Percentiles rank a stretch among this genome's conserved stretches.
Evolutionary conservation across 1,140 invertebrate species (phyloP).

Genomic region (Drosophila tsacasi): DNA sequence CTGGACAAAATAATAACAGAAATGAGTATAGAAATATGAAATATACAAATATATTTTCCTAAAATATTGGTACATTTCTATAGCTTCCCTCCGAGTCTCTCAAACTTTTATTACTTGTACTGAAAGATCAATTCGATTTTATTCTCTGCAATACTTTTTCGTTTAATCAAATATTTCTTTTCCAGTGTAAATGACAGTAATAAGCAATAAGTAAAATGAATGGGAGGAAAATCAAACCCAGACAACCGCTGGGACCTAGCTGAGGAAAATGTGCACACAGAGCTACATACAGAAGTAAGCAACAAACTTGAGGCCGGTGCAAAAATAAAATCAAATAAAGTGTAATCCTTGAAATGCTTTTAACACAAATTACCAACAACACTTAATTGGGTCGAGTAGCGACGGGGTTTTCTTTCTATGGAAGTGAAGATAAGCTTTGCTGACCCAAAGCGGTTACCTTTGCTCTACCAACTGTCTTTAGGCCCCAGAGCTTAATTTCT

Average conservation of each 20-base stretch:
- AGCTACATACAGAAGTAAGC: slow-evolving; percentile 12
- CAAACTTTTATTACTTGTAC: too few species aligned
- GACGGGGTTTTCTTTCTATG: slow-evolving; percentile 2
- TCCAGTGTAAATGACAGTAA: slow-evolving; percentile 25
- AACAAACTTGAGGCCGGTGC: slow-evolving; percentile 17
- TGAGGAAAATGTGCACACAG: slow-evolving; percentile 6
- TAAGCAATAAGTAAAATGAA: slow-evolving; percentile 30
- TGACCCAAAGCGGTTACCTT: slow-evolving; percentile 21
- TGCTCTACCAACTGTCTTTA: slow-evolving; percentile 2
- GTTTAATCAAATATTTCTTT: background rate
- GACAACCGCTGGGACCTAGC: slow-evolving; percentile 19
- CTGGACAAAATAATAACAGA: background rate
- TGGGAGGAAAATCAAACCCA: slow-evolving; percentile 28
- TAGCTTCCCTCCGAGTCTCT: too few species aligned
- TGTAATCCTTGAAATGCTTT: slow-evolving; percentile 68
- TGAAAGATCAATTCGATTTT: too few species aligned
- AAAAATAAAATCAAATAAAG: slow-evolving; percentile 28
- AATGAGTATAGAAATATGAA: background rate
- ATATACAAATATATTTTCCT: background rate
- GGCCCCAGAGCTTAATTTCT: background rate
- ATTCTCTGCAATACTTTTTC: background rate
- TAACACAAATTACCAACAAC: slow-evolving; percentile 60
- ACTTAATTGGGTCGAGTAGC: slow-evolving; percentile 53
- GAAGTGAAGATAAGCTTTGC: slow-evolving; percentile 6
- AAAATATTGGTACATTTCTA: background rate